Conservation (phyloP, 2,113 vertebrate genomes). For the Mellivora capensis region DNA sequence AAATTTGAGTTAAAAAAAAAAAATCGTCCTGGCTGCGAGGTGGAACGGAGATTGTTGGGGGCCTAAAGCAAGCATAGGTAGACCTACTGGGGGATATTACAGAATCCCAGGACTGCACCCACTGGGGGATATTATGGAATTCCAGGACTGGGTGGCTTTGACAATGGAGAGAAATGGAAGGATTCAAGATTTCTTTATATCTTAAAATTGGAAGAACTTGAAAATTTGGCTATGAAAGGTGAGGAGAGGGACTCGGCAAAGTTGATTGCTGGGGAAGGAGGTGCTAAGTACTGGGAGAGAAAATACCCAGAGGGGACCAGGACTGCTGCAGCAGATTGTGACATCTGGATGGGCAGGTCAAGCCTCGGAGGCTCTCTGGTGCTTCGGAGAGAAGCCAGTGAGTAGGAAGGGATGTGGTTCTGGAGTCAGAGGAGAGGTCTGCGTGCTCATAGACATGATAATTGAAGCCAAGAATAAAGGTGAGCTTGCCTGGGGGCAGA, state of each 20-base stretch:
- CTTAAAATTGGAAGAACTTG: neutral
- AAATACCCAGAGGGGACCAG: neutral
- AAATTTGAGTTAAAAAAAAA: neutral
- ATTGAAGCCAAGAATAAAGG: neutral
- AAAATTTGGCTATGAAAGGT: neutral
- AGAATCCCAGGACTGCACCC: neutral
- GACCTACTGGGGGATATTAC: neutral
- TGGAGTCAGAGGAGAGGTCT: neutral
- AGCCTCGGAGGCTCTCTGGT: neutral
- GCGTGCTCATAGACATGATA: neutral
- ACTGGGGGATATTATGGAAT: neutral
- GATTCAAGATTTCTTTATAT: neutral
- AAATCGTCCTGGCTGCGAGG: neutral
- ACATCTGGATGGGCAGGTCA: neutral
- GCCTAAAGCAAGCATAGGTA: neutral
- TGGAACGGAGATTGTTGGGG: neutral
- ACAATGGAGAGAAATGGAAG: neutral
- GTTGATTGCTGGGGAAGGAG: neutral
- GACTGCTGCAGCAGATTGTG: neutral
- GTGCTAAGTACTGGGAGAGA: neutral
- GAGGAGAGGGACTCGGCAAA: neutral
- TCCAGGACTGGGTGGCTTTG: neutral
- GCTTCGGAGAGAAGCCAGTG: neutral
- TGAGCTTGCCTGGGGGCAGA: neutral
- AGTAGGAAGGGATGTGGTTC: neutral